Base-by-base conservation (phyloP, 2,113 vertebrate species). In the Chamaetylas fuelleborni region DNA sequence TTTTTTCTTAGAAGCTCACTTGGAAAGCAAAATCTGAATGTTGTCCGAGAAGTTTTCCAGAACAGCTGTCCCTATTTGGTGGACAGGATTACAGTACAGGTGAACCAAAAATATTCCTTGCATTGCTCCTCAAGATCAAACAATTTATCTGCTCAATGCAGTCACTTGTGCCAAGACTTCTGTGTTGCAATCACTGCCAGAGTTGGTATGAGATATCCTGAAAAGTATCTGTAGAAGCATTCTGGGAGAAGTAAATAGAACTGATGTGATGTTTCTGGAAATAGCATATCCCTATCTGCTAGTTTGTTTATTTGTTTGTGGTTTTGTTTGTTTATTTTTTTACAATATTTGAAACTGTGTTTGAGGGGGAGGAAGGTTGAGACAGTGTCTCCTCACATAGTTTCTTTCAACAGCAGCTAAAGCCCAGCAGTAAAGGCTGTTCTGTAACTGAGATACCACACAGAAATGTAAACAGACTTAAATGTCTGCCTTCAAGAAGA, bases 371-470 rank as follows among this genome's bases (percentile, higher is more conserved):
- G 34, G 86, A 90, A 88, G 76, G 72, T 26, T 81, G 69, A 94
- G 88, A 64, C 88, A 78, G 81, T 60, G 91, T 91, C 64, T 92
- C 12, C 1, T 88, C 88, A 84, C 61, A 62, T 29, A 83, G 71
- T 78, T 95, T 78, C 56, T 92, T 90, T 71, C 60, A 90, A 51
- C 54, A 91, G 38, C 64, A 91, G 71, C 86, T 66, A 72, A 76
- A 94, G 54, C 54, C 93, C 88, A 79, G 40, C 34, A 92, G 80
- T 84, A 88, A 71, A 78, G 53, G 57, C 54, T 73, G 38, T 71
- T 94, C 47, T 93, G 60, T 91, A 86, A 71, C 76, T 66, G 88
- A 92, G 71, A 77, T 88, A 88, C 80, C 79, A 73, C 91, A 90
- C 58, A 86, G 42, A 90, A 81, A 78, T 0, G 4, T 83, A 83